phyloP scores from a whole-genome alignment of 2,113 vertebrate genomes.

The Sigmodon hispidus region DNA sequence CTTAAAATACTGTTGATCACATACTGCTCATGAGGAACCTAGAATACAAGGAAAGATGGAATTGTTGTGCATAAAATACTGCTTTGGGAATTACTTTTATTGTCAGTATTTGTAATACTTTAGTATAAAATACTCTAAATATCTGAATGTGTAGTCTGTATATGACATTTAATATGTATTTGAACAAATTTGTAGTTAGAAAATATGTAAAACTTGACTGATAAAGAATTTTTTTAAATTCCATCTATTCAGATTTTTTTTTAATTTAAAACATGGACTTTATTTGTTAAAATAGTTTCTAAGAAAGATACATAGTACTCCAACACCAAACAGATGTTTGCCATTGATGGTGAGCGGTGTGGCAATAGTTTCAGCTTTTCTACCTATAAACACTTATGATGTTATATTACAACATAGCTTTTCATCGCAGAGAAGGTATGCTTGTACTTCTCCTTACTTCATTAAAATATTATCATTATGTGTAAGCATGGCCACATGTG shows the following conservation, averaged over 20 bases:
- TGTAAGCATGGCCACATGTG: too few relatives aligned
- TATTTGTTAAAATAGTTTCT: not conserved
- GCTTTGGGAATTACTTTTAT: not conserved
- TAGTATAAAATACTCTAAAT: not conserved
- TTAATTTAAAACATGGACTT: not conserved
- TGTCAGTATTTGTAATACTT: slow-evolving; percentile 21
- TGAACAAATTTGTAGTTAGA: slow-evolving; percentile 9
- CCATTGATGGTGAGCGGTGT: not conserved
- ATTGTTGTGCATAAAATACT: not conserved
- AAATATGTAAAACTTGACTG: not conserved
- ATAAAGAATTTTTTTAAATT: slow-evolving; percentile 24
- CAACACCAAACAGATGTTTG: not conserved
- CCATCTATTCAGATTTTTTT: not conserved
- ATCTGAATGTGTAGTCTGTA: not conserved
- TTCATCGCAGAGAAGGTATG: not conserved
- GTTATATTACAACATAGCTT: not conserved
- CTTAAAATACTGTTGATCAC: not conserved
- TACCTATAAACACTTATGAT: not conserved
- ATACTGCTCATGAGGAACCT: not conserved
- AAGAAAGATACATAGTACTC: not conserved
- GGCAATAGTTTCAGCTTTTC: not conserved
- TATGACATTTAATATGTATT: not conserved
- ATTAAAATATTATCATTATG: not conserved
- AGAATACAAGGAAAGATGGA: not conserved
- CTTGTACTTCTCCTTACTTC: not conserved